These are phyloP conservation scores for Lasioglossum zephyrum DNA, from an alignment of 2,888 invertebrate genomes.

Conservation along the genomic window DNA sequence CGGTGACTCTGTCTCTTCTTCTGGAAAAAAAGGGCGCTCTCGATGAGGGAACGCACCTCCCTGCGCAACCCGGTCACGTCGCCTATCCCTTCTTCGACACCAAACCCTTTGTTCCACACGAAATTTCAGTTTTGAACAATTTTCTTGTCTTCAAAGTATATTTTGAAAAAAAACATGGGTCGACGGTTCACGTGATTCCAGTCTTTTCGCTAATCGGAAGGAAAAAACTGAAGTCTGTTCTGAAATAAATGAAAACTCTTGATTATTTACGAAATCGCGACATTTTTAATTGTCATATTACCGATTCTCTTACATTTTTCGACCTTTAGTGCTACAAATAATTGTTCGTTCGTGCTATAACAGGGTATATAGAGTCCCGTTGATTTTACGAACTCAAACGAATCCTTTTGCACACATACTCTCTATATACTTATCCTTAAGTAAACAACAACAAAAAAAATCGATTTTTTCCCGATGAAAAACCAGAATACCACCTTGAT, in stretches of 20 bases:
- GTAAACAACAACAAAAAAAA: neutral
- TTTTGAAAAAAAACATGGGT: neutral
- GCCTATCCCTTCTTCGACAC: neutral
- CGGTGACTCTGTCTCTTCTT: constrained; percentile 28
- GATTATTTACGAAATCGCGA: neutral
- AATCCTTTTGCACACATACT: too few relatives aligned
- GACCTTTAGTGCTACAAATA: too few relatives aligned
- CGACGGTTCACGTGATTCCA: neutral
- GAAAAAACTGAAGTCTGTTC: neutral
- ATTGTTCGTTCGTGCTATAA: too few relatives aligned
- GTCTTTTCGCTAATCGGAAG: too few relatives aligned
- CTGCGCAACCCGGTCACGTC: neutral
- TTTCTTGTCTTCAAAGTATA: neutral
- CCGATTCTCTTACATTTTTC: neutral
- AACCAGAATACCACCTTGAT: neutral
- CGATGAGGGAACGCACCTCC: constrained; percentile 26
- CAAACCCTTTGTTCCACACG: neutral
- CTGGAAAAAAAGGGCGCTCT: constrained; percentile 10
- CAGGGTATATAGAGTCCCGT: neutral
- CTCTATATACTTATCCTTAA: neutral
- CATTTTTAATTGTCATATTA: neutral
- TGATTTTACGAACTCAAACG: too few relatives aligned
- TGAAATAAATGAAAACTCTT: neutral
- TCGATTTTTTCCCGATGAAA: neutral
- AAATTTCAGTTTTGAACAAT: neutral